phyloP scores from a whole-genome alignment of 2,797 vertebrate genomes.

The Muscicapa comitata region DNA sequence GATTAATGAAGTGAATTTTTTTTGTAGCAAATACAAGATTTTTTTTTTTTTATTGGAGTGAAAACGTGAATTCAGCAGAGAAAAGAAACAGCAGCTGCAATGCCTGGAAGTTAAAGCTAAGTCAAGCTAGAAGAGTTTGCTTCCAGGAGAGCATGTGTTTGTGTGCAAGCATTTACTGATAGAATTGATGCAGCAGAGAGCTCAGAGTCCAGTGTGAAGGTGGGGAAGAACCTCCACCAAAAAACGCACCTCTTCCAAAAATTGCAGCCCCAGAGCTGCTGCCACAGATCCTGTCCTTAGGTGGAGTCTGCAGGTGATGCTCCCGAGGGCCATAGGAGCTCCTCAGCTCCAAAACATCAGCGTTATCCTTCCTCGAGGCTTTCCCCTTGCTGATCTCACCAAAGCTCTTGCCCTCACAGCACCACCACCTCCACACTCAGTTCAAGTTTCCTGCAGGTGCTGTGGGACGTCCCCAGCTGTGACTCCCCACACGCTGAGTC shows the following conservation, averaged over 20 bases:
- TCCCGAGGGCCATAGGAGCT: rapidly evolving
- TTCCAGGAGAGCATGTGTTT: neutral
- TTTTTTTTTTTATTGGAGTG: neutral
- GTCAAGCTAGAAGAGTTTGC: neutral
- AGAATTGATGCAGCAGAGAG: neutral
- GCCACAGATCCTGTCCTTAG: rapidly evolving
- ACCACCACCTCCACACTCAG: neutral
- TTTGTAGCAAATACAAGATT: neutral
- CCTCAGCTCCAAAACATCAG: neutral
- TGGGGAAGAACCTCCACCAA: rapidly evolving
- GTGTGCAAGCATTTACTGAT: neutral
- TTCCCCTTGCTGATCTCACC: neutral
- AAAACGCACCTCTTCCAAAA: neutral
- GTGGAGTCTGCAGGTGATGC: neutral
- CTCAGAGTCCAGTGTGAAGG: neutral
- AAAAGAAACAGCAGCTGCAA: neutral
- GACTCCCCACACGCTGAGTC: neutral
- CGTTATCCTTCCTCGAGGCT: neutral
- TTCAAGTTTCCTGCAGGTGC: conserved; percentile 15
- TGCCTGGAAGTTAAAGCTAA: neutral
- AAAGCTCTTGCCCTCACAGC: neutral
- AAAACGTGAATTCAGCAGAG: neutral
- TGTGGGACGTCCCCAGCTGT: neutral
- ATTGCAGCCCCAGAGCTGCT: neutral
- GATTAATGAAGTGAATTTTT: neutral